A percentile compares a stretch with the other conserved stretches of the same genome.
Conservation (phyloP, 2,113 vertebrate species). For the Columba livia region DNA sequence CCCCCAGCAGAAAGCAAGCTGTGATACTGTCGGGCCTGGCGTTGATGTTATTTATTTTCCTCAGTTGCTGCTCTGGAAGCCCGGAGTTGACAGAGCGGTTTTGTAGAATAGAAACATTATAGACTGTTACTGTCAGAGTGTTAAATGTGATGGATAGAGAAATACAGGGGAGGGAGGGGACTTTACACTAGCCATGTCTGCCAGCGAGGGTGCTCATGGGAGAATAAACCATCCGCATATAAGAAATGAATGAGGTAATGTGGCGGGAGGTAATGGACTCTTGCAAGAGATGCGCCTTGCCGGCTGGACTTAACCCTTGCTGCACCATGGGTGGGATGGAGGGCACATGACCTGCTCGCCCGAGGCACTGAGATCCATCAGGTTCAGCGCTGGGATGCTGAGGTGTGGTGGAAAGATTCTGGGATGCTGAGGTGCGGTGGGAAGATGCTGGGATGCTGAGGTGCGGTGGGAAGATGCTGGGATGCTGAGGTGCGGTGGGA, state of each 20-base stretch:
- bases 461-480: too few relatives aligned
- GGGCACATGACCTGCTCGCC: rapidly evolving
- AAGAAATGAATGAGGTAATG: slow-evolving; percentile 95
- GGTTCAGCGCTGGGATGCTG: neutral
- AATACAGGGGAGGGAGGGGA: slow-evolving; percentile 86
- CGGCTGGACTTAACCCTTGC: slow-evolving; percentile 80
- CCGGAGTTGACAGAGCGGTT: slow-evolving; percentile 98
- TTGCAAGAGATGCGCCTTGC: slow-evolving; percentile 85
- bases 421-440: neutral
- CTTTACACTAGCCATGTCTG: slow-evolving; percentile 87
- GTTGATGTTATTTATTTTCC: slow-evolving; percentile 98
- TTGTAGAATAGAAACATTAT: slow-evolving; percentile 99
- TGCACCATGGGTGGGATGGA: neutral
- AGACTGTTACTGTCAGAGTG: slow-evolving; percentile 99
- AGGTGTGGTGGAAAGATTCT: neutral
- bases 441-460: too few relatives aligned
- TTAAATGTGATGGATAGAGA: slow-evolving; percentile 99
- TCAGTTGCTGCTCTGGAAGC: slow-evolving; percentile 95
- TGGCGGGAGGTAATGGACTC: slow-evolving; percentile 94
- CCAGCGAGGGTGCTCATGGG: slow-evolving; percentile 87
- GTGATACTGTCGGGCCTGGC: slow-evolving; percentile 80
- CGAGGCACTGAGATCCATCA: neutral
- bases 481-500: too few relatives aligned
- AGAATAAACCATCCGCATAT: slow-evolving; percentile 91
- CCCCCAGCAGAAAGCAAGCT: slow-evolving; percentile 73